A percentile compares a stretch with the other conserved stretches of the same genome.
Evolutionary conservation across 2,113 vertebrate species (phyloP).

Genomic region (Asarcornis scutulata): DNA sequence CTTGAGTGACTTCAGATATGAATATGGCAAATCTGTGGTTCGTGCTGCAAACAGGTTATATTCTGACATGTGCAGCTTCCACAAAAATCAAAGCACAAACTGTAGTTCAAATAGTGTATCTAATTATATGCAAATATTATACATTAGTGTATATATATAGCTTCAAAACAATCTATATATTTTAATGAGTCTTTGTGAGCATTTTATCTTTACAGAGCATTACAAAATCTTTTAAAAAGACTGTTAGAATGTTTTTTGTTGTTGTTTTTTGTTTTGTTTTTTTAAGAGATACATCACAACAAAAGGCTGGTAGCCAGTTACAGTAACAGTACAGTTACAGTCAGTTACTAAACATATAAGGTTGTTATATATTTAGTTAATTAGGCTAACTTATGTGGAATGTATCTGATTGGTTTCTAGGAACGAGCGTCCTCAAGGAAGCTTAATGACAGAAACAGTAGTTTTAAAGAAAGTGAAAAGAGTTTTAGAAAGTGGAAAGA

Average conservation of each 20-base stretch:
- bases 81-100: background rate
- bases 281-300: background rate
- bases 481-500: background rate
- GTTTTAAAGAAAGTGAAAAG: background rate
- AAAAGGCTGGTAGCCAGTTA: background rate
- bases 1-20: background rate
- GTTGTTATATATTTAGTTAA: background rate
- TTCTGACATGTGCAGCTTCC: background rate
- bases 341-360: background rate
- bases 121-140: background rate
- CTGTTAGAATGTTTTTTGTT: too few species aligned
- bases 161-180: background rate
- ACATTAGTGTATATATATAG: too few species aligned
- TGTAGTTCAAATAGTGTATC: background rate
- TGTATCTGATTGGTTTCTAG: background rate
- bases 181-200: background rate
- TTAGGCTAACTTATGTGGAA: background rate
- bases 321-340: too few species aligned
- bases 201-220: background rate
- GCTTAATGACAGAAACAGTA: background rate
- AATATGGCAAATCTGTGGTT: background rate
- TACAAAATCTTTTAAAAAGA: background rate
- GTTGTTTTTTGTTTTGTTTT: too few species aligned
- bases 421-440: background rate
- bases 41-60: background rate